Percentiles rank a stretch among this genome's conserved stretches.
phyloP scores from a whole-genome alignment of 1,140 invertebrate species.

The Protaetia brevitarsis region DNA sequence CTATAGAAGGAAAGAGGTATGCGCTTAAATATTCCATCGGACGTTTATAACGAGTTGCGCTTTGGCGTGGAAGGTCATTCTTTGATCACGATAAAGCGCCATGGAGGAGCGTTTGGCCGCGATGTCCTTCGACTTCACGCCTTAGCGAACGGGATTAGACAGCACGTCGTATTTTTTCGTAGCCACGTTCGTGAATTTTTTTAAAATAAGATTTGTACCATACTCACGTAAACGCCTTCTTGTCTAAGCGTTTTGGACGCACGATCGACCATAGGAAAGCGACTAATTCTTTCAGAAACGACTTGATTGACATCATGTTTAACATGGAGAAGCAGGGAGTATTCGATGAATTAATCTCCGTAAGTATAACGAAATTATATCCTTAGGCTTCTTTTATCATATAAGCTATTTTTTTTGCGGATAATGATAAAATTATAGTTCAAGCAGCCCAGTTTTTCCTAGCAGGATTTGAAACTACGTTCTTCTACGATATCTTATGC shows the following conservation, averaged over 20 bases:
- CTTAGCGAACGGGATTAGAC: constrained; percentile 28
- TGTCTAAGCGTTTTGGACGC: constrained; percentile 29
- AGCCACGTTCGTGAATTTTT: constrained; percentile 35
- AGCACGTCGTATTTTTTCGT: constrained; percentile 39
- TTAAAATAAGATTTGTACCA: constrained; percentile 39
- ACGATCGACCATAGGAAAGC: constrained; percentile 31
- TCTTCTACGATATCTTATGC: constrained; percentile 64
- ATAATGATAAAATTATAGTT: constrained; percentile 51
- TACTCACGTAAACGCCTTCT: constrained; percentile 26
- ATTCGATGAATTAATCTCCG: constrained; percentile 20
- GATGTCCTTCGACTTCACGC: constrained; percentile 35
- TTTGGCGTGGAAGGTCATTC: constrained; percentile 52
- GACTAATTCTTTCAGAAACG: constrained; percentile 28
- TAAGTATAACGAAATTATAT: background rate
- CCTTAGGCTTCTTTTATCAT: background rate
- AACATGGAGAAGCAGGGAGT: constrained; percentile 30
- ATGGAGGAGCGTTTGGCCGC: constrained; percentile 41
- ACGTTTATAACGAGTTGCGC: constrained; percentile 51
- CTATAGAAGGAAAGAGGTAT: constrained; percentile 38
- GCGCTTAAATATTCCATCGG: constrained; percentile 51
- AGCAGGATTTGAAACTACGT: constrained; percentile 63
- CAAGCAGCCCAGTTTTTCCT: constrained; percentile 60
- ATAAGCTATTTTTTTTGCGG: constrained; percentile 25
- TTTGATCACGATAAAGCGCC: constrained; percentile 48
- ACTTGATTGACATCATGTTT: constrained; percentile 39